These are phyloP conservation scores for Saimiri boliviensis DNA, from an alignment of 2,113 vertebrate genomes.

Conservation along the genomic window DNA sequence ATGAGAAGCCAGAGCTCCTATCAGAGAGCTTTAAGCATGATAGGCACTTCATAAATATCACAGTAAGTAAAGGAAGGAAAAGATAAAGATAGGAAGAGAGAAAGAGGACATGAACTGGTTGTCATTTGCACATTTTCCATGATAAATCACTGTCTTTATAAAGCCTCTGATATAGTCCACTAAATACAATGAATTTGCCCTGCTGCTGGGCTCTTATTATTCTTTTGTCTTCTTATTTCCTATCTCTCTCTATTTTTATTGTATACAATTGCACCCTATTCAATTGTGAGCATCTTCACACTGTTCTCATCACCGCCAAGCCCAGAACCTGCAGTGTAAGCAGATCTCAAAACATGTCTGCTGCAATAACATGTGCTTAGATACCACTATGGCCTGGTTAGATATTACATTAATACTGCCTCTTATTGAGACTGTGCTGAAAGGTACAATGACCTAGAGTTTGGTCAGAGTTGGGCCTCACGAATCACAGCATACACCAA, in stretches of 20 bases:
- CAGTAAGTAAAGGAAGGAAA: background rate
- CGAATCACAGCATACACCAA: background rate
- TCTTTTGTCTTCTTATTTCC: background rate
- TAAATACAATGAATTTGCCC: background rate
- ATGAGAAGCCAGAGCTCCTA: background rate
- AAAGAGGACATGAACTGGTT: background rate
- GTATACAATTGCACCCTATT: background rate
- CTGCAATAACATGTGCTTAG: background rate
- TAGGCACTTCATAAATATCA: conserved; percentile 9
- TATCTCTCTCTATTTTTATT: background rate
- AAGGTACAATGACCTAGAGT: background rate
- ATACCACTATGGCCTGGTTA: background rate
- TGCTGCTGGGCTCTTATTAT: background rate
- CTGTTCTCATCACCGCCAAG: background rate
- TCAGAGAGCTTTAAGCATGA: background rate
- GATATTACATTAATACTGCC: background rate
- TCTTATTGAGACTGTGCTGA: background rate
- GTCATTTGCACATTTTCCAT: background rate
- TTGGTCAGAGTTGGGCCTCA: background rate
- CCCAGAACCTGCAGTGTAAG: background rate
- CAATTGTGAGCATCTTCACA: background rate
- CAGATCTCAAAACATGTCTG: background rate
- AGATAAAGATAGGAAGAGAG: background rate
- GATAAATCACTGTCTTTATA: conserved; percentile 13
- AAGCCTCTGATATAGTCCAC: background rate